A percentile compares a stretch with the other conserved stretches of the same genome.
Conservation (phyloP, 2,888 invertebrate species). For the Notodromas monacha region DNA sequence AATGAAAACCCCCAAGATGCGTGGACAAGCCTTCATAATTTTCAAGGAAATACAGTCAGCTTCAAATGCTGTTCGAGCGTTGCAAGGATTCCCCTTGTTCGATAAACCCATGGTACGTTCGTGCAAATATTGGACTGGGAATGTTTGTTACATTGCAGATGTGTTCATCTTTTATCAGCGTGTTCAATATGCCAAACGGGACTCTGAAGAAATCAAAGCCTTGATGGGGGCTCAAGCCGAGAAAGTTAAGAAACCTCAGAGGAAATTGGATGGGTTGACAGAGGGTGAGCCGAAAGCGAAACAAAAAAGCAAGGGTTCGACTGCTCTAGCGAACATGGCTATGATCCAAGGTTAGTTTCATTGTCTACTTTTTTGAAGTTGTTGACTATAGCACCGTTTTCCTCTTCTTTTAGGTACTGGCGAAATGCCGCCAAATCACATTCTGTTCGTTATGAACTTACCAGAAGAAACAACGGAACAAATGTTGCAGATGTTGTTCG, state of each 20-base stretch:
- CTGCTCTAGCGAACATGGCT: too few species aligned
- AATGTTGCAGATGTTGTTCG: conserved; percentile 23
- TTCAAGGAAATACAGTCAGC: conserved; percentile 21
- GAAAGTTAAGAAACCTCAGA: too few species aligned
- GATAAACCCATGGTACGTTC: conserved; percentile 22
- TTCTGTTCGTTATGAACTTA: too few species aligned
- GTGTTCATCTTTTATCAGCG: conserved; percentile 13
- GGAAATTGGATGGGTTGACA: too few species aligned
- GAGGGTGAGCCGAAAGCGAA: too few species aligned
- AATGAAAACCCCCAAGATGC: conserved; percentile 21
- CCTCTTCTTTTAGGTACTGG: too few species aligned
- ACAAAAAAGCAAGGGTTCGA: too few species aligned
- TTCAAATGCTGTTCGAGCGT: conserved; percentile 21
- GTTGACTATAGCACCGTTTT: too few species aligned
- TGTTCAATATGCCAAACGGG: conserved; percentile 21
- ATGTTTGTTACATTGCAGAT: background rate
- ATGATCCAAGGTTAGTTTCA: too few species aligned
- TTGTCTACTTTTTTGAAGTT: too few species aligned
- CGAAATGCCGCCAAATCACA: too few species aligned
- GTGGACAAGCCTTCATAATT: conserved; percentile 23
- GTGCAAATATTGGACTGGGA: background rate
- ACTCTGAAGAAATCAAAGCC: conserved; percentile 22
- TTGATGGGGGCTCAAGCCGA: too few species aligned
- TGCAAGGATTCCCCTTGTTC: conserved; percentile 26
- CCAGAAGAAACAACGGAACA: conserved; percentile 22